Evolutionary conservation across 30 jellyfish, hydroid and myxozoan species (phyloP).

Genomic region (Aurelia aurita): DNA sequence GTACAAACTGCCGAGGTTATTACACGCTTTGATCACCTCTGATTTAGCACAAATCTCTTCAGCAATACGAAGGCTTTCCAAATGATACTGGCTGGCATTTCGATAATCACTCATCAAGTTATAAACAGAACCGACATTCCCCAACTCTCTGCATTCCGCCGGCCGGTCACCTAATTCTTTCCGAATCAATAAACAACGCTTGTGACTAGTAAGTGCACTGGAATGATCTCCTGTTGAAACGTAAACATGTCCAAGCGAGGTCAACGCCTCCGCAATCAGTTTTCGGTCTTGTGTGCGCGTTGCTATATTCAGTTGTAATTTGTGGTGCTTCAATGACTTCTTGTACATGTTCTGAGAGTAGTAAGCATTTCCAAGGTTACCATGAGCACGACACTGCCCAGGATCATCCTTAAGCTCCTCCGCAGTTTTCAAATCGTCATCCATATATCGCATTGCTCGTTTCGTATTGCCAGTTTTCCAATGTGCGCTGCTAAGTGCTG

Average conservation of each 20-base stretch:
- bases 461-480: conserved; percentile 90
- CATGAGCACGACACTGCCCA: conserved; percentile 96
- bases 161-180: conserved; percentile 69
- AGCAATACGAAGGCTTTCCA: conserved; percentile 73
- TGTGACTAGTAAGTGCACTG: conserved; percentile 91
- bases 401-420: conserved; percentile 75
- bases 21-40: conserved; percentile 69
- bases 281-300: conserved; percentile 55
- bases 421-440: conserved; percentile 85
- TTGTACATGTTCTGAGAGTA: conserved; percentile 77
- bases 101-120: conserved; percentile 89
- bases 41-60: conserved; percentile 41
- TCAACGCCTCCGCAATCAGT: conserved; percentile 75
- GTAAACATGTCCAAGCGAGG: conserved; percentile 96
- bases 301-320: conserved; percentile 80
- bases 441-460: conserved; percentile 92
- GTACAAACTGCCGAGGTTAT: conserved; percentile 81
- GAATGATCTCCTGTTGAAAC: conserved; percentile 79
- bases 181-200: conserved; percentile 82
- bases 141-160: conserved; percentile 91
- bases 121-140: conserved; percentile 88
- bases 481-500: conserved; percentile 93
- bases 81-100: conserved; percentile 79
- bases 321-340: conserved; percentile 88
- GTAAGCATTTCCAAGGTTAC: conserved; percentile 93